These are phyloP conservation scores for Scatophagus argus DNA, from an alignment of 2,113 vertebrate genomes.

Conservation along the genomic window DNA sequence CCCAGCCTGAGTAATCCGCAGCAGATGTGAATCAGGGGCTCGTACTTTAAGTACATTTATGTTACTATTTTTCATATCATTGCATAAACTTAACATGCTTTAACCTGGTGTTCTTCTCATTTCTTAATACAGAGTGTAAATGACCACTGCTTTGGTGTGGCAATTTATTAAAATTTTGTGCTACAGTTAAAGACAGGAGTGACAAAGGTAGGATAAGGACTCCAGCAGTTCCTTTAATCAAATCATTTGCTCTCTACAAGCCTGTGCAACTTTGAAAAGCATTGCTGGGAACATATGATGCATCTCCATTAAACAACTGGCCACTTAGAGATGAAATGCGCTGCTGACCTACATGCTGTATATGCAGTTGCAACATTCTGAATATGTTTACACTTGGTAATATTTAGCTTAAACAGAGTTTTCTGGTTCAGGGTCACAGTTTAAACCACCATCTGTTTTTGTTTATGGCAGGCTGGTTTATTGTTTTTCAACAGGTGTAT, in stretches of 20 bases:
- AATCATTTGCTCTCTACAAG: not conserved
- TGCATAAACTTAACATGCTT: not conserved
- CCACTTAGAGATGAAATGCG: not conserved
- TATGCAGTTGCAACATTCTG: not conserved
- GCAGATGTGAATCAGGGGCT: not conserved
- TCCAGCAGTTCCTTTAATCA: not conserved
- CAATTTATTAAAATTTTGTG: not conserved
- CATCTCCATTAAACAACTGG: not conserved
- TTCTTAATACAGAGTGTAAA: not conserved
- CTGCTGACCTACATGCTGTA: not conserved
- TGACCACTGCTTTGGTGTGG: not conserved
- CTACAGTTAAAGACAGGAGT: not conserved
- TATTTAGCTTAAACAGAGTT: not conserved
- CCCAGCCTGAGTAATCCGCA: constrained; percentile 16
- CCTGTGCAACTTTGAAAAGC: not conserved
- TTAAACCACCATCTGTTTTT: not conserved
- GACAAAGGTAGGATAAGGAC: too few species aligned
- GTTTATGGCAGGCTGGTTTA: not conserved
- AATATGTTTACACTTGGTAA: not conserved
- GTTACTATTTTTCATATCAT: not conserved
- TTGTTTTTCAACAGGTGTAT: not conserved
- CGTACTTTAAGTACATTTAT: not conserved
- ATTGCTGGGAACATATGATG: too few species aligned
- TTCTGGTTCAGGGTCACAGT: not conserved
- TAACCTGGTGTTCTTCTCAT: not conserved